A percentile compares a stretch with the other conserved stretches of the same genome.
Evolutionary conservation across 2,797 vertebrate genomes (phyloP).

Genomic region (Tadarida brasiliensis): DNA sequence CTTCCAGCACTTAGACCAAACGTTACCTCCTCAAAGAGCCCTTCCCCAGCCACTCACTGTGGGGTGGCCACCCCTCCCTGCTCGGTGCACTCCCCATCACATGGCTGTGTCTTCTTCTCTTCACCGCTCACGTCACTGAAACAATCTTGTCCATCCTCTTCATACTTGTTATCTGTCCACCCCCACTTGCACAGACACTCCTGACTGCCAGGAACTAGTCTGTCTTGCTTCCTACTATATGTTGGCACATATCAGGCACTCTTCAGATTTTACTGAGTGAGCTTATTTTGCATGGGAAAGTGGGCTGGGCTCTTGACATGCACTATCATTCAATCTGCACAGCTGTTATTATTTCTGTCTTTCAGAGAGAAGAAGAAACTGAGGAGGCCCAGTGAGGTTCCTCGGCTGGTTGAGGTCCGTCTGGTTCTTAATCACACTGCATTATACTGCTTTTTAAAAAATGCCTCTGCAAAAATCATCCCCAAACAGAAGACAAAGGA

Average conservation of each 20-base stretch:
- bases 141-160: background rate
- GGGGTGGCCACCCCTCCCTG: background rate
- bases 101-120: background rate
- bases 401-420: background rate
- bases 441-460: background rate
- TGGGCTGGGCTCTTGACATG: background rate
- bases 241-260: background rate
- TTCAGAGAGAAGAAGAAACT: conserved; percentile 24
- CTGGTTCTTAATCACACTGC: background rate
- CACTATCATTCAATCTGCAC: background rate
- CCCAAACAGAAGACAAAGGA: background rate
- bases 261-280: background rate
- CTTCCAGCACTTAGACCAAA: background rate
- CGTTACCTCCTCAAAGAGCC: background rate
- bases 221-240: background rate
- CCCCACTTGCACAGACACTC: background rate
- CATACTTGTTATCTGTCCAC: background rate
- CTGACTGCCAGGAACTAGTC: background rate
- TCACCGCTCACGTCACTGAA: background rate
- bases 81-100: background rate
- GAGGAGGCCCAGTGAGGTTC: background rate
- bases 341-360: background rate
- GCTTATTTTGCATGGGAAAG: background rate
- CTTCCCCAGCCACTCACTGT: background rate
- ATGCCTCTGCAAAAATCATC: too few species aligned